These are phyloP conservation scores for Galerucella pusilla DNA, from an alignment of 2,888 invertebrate species.

Conservation along the genomic window DNA sequence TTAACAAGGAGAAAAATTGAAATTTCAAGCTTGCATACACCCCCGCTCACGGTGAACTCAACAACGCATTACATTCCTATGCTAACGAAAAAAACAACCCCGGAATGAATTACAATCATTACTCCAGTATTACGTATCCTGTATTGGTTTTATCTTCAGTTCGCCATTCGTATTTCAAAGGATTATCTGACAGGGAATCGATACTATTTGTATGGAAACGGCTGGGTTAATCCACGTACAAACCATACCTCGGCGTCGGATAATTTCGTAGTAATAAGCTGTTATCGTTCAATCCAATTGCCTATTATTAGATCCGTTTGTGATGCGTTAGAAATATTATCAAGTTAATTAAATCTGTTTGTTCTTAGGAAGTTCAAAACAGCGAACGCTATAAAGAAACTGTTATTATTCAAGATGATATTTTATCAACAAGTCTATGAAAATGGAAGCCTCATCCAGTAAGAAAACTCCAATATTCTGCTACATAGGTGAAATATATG, in stretches of 20 bases:
- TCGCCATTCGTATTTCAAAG: slow-evolving; percentile 13
- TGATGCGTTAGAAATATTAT: slow-evolving; percentile 28
- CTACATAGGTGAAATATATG: too few species aligned
- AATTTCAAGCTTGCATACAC: too few species aligned
- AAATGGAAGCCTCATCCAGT: too few species aligned
- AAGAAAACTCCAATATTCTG: too few species aligned
- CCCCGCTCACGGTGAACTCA: neutral
- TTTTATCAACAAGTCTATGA: too few species aligned
- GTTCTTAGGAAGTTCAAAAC: neutral
- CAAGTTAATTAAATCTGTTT: slow-evolving; percentile 30
- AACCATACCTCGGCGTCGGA: slow-evolving; percentile 18
- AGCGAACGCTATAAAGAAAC: neutral
- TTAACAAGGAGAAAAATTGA: too few species aligned
- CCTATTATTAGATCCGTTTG: slow-evolving; percentile 28
- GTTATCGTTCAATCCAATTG: slow-evolving; percentile 38
- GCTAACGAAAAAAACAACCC: neutral
- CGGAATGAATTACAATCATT: slow-evolving; percentile 2
- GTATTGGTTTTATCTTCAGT: neutral
- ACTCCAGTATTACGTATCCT: neutral
- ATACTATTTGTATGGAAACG: slow-evolving; percentile 22
- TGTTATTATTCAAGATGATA: neutral
- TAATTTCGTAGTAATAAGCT: slow-evolving; percentile 36
- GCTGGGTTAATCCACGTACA: slow-evolving; percentile 17
- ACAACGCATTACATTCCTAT: neutral
- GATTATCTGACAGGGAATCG: slow-evolving; percentile 20